Evolutionary conservation across 92 coral and sea anemone genomes (phyloP), one percentile per base, ranked within the genome.

Genomic region (Epizoanthus ramosus): DNA sequence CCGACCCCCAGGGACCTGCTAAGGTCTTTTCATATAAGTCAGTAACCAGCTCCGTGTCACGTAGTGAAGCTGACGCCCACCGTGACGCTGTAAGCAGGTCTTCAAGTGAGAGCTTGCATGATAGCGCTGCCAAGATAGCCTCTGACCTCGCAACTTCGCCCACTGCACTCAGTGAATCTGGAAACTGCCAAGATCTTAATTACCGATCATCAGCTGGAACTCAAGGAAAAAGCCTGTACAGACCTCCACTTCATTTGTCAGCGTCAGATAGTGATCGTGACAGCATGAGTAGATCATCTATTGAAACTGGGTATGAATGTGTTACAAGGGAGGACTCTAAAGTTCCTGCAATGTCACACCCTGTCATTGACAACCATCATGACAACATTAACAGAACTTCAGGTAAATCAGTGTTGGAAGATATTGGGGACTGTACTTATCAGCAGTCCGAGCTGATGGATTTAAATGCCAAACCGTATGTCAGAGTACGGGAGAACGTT

Each of bases 371-470:
- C 33, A 63, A 31, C 57, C 15, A 60, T 19, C 33, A 25, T 77
- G 39, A 43, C 17, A 59, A 15, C 52, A 43, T 60, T 16, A 41
- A 41, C n/a, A 67, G 47, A 50, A 28, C 54, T 41, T 63, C 31
- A 22, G 5, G 21, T 16, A 77, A 19, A 61, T 52, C 28, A 17
- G 71, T 43, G 3, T 61, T 22, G 14, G 59, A 15, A 39, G 37
- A 5, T 63, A 16, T 5, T 21, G 14, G 16, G 47, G 10, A 16
- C 8, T 13, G 58, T 59, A 70, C 23, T 39, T 37, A 3, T 39
- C 71, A 77, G 25, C 43, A 25, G 22, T 60, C 82, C 18, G 82
- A 61, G 25, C 52, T 77, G 71, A 77, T 77, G 82, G 82, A 77
- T 77, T 23, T 77, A 35, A 77, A 63, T 22, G 24, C 82, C 70